These are phyloP conservation scores for Psittacara wagleri DNA, from an alignment of 2,113 vertebrate species.

Conservation along the genomic window DNA sequence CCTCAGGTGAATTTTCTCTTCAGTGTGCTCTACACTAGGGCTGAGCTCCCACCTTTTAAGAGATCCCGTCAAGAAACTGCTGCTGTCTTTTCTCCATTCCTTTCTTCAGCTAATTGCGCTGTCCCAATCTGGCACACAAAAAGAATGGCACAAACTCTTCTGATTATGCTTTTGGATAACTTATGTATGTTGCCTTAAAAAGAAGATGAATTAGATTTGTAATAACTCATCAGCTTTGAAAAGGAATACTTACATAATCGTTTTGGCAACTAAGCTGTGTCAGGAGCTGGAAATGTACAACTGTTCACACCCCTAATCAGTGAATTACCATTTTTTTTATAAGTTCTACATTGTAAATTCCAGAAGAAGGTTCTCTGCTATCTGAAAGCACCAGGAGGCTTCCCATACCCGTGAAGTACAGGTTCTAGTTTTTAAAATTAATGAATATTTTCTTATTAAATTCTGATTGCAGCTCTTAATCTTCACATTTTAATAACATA, in stretches of 20 bases:
- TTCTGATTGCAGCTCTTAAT: not conserved
- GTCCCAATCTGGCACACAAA: not conserved
- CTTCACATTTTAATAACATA: not conserved
- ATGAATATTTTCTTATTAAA: not conserved
- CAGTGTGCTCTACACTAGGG: not conserved
- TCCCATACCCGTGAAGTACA: not conserved
- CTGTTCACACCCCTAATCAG: not conserved
- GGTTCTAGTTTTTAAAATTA: not conserved
- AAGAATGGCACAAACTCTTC: not conserved
- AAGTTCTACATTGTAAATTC: not conserved
- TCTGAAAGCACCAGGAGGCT: not conserved
- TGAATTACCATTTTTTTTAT: not conserved
- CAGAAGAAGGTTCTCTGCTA: not conserved
- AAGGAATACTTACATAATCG: not conserved
- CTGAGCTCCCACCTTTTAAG: not conserved
- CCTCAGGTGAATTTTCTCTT: not conserved
- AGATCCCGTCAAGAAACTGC: not conserved
- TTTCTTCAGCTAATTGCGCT: not conserved
- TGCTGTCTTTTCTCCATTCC: not conserved
- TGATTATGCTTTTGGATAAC: not conserved
- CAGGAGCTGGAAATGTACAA: not conserved
- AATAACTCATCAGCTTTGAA: not conserved
- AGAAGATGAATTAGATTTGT: not conserved
- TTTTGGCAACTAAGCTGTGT: not conserved
- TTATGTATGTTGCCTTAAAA: not conserved